Evolutionary conservation across 2,797 vertebrate genomes (phyloP), one percentile per base, ranked within the genome.

Genomic region (Squalus acanthias): DNA sequence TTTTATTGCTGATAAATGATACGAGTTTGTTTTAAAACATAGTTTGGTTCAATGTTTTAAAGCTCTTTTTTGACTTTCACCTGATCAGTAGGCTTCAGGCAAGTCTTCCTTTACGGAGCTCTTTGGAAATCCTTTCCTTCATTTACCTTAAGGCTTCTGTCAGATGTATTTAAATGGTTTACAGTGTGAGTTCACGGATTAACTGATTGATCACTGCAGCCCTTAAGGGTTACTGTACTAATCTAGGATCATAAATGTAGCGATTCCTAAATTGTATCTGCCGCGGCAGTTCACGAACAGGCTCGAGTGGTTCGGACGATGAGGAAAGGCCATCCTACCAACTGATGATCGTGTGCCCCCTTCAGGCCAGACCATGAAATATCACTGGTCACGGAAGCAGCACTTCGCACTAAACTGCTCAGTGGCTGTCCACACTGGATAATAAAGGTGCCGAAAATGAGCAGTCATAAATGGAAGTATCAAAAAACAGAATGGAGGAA

Each of bases 101-200:
- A 91, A 63, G 9, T 91, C 24, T 91, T 65, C 29, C 60, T 92
- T 93, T 69, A 8, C 39, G 13, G 17, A 93, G 24, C 17, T 39
- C 10, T 65, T 70, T 72, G 93, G 39, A 72, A 89, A 53, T 12
- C 67, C 24, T 70, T 33, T 72, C 39, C 94, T 95, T 50, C 94
- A 72, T 57, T 72, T 74, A 70, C 46, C 69, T 74, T 29, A 70
- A 53, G 92, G 92, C 39, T 95, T 69, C 39, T 95, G 92, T 95
- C 92, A 95, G 88, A 63, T 89, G 26, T 60, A 57, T 60, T 60
- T 88, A 29, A 82, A 65, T 33, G 26, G 57, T 60, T 60, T 33
- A 60, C 88, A n/a, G 39, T 72, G 67, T 4, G 93, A 95, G 65
- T 70, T 69, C 22, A 95, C 53, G 46, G 39, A 95, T 94, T 22